Base-by-base conservation (phyloP, 2,888 invertebrate species). In the Cantharis rustica region DNA sequence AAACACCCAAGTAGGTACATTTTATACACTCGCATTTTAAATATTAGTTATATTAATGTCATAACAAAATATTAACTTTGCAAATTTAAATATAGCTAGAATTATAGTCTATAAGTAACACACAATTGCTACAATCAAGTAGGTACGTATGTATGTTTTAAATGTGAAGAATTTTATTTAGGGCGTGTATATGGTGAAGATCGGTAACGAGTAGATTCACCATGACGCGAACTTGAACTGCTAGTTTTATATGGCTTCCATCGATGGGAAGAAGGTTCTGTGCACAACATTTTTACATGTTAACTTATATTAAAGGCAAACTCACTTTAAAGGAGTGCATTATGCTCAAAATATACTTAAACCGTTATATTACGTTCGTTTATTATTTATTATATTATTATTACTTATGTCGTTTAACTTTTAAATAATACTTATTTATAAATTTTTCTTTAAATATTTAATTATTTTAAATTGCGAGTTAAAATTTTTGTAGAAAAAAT, bases 171-270 rank as follows among this genome's bases (percentile, higher is more conserved):
- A 11, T 15, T 83, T 90, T 90, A 90, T 88, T 91, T 91, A 84
- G 91, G 90, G 81, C 91, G 90, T 84, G 90, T 86, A 86, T 91
- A 91, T 78, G 91, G 91, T 81, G 90, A 90, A 81, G 90, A 88
- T 85, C 91, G 90, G 88, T 90, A 91, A 85, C 91, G 91, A 86
- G 90, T 88, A 75, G 86, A 86, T 79, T 88, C 88, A 80, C 84
- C 82, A 78, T 87, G 87, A 81, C 90, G 89, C 85, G 89, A 88
- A 85, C 89, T 88, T 82, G 89, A 88, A 80, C 89, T 87, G 82
- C 90, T 88, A 79, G 85, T 82, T 89, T 90, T 90, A 89, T 90
- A 90, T 76, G 89, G 88, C 88, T 91, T 91, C 90, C 90, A 91
- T 85, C 90, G 90, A 87, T 90, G 90, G 81, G 89, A 87, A 84